Base-by-base conservation (phyloP, 2,888 invertebrate species). In the Eupithecia subfuscata region DNA sequence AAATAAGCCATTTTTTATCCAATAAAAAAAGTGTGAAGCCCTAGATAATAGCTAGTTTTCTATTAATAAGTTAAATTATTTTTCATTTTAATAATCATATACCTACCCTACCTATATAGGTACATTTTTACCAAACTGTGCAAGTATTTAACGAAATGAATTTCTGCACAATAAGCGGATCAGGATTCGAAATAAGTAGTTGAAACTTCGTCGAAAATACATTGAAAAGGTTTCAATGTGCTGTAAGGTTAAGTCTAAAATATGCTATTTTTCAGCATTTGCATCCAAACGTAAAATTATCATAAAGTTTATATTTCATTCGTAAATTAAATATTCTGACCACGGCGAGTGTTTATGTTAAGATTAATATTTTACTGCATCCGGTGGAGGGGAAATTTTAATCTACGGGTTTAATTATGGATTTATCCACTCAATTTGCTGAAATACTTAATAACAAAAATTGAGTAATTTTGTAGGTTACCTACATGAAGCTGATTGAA, bases 241-340 rank as follows among this genome's bases (percentile, higher is more conserved):
- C n/a, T n/a, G 37, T 8, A n/a, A 8, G 5, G 30, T 11, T 63
- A 30, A 63, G 14, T 25, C 25, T 25, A 30, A 30, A 63, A 63
- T 14, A 6, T 25, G 25, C 1, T 4, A 14, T 30, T 34, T 8
- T 69, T 75, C 69, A 70, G 71, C 71, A 25, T 25, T 67, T 43
- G 48, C 69, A 56, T 22, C n/a, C 18, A 69, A 74, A 70, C 68
- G 73, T 76, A 73, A 80, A 82, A 82, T 81, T 70, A 70, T 75
- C 82, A 80, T 78, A 75, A 81, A 80, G 77, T 73, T 79, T 79
- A 74, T 52, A 76, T 60, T 79, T 82, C 68, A 68, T 68, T 73
- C 70, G 69, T 16, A 75, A 79, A 83, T 82, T 84, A 82, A 78
- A 77, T 83, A 84, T 83, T 80, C 84, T 73, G 82, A 77, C 72